These are phyloP conservation scores for Diploptera punctata DNA, from an alignment of 2,888 invertebrate genomes.

Conservation along the genomic window DNA sequence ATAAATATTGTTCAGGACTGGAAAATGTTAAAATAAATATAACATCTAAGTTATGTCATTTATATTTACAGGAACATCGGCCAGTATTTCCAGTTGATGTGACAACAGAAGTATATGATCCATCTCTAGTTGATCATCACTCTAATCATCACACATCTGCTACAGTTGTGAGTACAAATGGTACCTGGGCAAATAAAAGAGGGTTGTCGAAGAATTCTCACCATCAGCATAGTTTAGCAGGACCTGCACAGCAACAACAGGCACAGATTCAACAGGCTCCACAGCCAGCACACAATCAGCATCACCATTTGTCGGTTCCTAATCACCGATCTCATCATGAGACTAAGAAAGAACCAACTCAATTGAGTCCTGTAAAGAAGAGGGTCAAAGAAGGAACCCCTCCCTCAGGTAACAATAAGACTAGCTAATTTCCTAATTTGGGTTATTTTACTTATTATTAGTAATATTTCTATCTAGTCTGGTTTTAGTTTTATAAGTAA, in stretches of 20 bases:
- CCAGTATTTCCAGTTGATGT: slow-evolving; percentile 67
- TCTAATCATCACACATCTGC: slow-evolving; percentile 31
- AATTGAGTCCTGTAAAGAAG: slow-evolving; percentile 96
- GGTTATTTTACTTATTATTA: no score
- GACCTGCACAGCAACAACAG: slow-evolving; percentile 51
- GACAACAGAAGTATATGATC: slow-evolving; percentile 41
- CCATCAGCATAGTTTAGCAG: slow-evolving; percentile 1
- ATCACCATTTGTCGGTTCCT: slow-evolving; percentile 63
- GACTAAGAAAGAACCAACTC: slow-evolving; percentile 77
- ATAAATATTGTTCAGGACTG: no score
- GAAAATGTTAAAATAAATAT: no score
- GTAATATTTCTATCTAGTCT: no score
- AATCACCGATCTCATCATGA: slow-evolving; percentile 53
- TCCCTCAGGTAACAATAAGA: slow-evolving; percentile 65
- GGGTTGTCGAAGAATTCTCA: slow-evolving; percentile 33
- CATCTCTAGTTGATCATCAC: slow-evolving; percentile 38
- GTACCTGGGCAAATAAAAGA: slow-evolving; percentile 32
- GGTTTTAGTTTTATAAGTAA: no score
- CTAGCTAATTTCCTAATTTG: no score
- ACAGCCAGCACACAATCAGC: slow-evolving; percentile 52
- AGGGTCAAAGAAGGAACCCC: slow-evolving; percentile 96
- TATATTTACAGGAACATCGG: slow-evolving; percentile 61
- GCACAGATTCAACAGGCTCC: slow-evolving; percentile 54
- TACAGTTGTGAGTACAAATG: slow-evolving; percentile 23
- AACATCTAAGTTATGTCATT: no score